These are phyloP conservation scores for Clusia tigrina DNA, from an alignment of 2,888 invertebrate genomes.

Conservation along the genomic window DNA sequence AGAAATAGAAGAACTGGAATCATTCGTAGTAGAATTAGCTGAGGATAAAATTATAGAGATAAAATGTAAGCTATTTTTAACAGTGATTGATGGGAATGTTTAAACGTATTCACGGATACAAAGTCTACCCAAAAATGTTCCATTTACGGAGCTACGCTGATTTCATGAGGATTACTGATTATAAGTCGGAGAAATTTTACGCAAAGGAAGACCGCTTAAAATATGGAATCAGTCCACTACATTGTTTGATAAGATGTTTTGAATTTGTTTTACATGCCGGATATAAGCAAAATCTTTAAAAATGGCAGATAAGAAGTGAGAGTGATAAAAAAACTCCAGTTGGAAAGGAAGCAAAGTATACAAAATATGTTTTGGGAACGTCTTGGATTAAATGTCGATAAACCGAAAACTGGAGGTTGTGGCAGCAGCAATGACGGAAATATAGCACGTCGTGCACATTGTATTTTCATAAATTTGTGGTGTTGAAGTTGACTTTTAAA, in stretches of 20 bases:
- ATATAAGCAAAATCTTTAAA: not conserved
- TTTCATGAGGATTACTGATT: constrained; percentile 7
- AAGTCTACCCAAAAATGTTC: constrained; percentile 16
- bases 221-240: constrained; percentile 20
- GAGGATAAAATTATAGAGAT: constrained; percentile 13
- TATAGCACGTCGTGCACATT: constrained; percentile 19
- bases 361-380: constrained; percentile 12
- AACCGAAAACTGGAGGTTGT: constrained; percentile 16
- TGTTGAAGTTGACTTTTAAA: not conserved
- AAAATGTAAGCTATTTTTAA: constrained; percentile 7
- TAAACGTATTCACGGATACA: not conserved
- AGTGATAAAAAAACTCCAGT: not conserved
- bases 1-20: constrained; percentile 5
- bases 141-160: constrained; percentile 20
- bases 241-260: constrained; percentile 23
- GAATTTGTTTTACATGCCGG: constrained; percentile 17
- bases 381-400: constrained; percentile 17
- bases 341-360: not conserved
- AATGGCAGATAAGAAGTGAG: not conserved
- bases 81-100: constrained; percentile 17
- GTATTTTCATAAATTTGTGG: constrained; percentile 24
- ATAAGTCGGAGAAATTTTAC: constrained; percentile 1
- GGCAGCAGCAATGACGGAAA: constrained; percentile 25
- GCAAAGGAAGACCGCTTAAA: constrained; percentile 10
- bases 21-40: constrained; percentile 6